Conservation (phyloP, 2,113 vertebrate genomes). For the Lepisosteus osseus region DNA sequence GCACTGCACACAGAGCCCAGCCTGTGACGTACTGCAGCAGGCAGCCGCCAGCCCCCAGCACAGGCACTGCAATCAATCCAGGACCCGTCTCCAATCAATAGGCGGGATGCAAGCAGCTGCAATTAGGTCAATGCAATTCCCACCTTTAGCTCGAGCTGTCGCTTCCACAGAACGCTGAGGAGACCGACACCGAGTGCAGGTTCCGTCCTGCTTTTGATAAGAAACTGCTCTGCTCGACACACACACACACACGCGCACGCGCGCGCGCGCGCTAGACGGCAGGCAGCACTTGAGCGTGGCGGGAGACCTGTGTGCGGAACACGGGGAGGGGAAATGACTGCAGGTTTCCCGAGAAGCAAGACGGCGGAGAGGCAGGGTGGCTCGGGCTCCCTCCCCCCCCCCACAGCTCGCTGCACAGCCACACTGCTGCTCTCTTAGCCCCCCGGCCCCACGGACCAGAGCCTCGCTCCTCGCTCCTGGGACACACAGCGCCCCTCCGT, state of each 20-base stretch:
- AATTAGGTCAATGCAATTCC: slow-evolving; percentile 51
- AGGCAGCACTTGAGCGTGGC: no score
- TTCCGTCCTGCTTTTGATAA: no score
- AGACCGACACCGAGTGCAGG: no score
- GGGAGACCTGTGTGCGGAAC: neutral
- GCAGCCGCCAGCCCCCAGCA: slow-evolving; percentile 30
- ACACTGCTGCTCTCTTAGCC: neutral
- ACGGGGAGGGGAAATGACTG: neutral
- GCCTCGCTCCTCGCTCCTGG: neutral
- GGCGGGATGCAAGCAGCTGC: slow-evolving; percentile 38
- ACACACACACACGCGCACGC: no score
- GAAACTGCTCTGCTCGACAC: no score
- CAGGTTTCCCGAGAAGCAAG: neutral
- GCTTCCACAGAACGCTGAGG: no score
- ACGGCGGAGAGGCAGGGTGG: neutral
- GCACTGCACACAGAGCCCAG: slow-evolving; percentile 18
- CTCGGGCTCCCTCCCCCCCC: neutral
- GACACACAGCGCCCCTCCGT: neutral
- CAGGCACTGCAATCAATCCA: slow-evolving; percentile 35
- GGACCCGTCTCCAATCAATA: slow-evolving; percentile 46
- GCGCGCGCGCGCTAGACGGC: no score
- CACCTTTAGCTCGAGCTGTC: neutral
- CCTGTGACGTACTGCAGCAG: slow-evolving; percentile 48
- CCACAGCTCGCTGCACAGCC: neutral
- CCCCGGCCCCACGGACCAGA: neutral